Evolutionary conservation across 2,797 vertebrate species (phyloP), one percentile per base, ranked within the genome.

Genomic region (Mus spretus): DNA sequence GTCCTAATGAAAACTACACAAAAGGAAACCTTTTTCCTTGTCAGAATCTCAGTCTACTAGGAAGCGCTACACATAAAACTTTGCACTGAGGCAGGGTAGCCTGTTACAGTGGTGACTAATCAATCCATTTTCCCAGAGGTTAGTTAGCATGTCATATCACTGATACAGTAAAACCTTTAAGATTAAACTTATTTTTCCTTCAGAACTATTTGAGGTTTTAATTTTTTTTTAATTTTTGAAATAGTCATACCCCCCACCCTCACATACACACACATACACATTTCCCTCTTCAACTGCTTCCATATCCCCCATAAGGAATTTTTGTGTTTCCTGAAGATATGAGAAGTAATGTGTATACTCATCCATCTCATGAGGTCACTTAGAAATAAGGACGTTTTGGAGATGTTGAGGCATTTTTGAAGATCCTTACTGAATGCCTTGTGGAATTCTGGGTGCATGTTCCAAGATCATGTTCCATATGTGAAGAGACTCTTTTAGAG

Each of bases 21-120:
- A 94, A 79, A 95, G 31, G 85, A 79, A 87, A 77, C 28, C 28
- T 92, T 88, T 96, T 96, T 91, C 77, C 92, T 81, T n/a, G 40
- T 37, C 78, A 57, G 93, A 65, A 37, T 86, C 10, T 22, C 37
- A 47, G 47, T 79, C 92, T 83, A 89, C 24, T 94, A 82, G n/a
- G 72, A 67, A 93, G 28, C 19, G 26, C 26, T 75, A 50, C 37
- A 53, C 0, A 11, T n/a, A 85, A 24, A 93, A 34, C 55, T 86
- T 96, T 96, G 74, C 15, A 34, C 34, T 37, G 63, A 53, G 40
- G 10, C 81, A 94, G 70, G 40, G 67, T 47, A 91, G 53, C 72
- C 86, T 80, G 34, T 34, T n/a, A 3, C 59, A 92, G 22, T 86
- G 79, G 13, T 94, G 47, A 78, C 78, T 24, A 31, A 15, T 17